Evolutionary conservation across 2,888 invertebrate species (phyloP).

Genomic region (Odontomyia ornata): DNA sequence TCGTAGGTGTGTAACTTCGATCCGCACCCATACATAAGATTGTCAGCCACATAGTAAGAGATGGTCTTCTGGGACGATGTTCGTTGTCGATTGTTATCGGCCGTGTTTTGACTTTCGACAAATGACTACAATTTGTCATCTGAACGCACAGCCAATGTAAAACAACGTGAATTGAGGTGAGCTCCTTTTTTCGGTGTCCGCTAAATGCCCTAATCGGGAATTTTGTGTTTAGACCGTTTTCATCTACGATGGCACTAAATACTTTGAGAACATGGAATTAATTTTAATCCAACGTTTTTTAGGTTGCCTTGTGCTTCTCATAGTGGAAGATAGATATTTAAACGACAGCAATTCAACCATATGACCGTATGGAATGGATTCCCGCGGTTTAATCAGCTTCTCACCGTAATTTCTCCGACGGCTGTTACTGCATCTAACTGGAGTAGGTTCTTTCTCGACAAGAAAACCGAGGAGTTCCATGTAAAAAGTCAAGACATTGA

Average conservation of each 20-base stretch:
- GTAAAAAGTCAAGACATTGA: background rate
- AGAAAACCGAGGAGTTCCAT: conserved; percentile 44
- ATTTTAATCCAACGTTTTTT: conserved; percentile 30
- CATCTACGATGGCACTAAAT: conserved; percentile 26
- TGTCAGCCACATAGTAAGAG: conserved; percentile 26
- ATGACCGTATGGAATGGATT: conserved; percentile 49
- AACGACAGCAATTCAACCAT: conserved; percentile 39
- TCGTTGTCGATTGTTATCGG: conserved; percentile 49
- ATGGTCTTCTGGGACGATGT: conserved; percentile 22
- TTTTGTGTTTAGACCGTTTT: conserved; percentile 33
- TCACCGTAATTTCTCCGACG: conserved; percentile 25
- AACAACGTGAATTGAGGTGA: conserved; percentile 35
- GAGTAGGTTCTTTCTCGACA: background rate
- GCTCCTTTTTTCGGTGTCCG: conserved; percentile 24
- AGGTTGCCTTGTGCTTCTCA: background rate
- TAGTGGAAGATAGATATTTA: conserved; percentile 1
- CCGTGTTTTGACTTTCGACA: conserved; percentile 51
- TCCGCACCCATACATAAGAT: conserved; percentile 2
- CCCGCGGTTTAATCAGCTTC: conserved; percentile 45
- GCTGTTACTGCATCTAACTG: background rate
- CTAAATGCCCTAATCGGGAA: conserved; percentile 43
- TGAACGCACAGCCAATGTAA: conserved; percentile 41
- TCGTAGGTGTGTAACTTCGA: conserved; percentile 6
- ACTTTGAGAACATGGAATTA: conserved; percentile 36
- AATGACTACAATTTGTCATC: conserved; percentile 50